These are phyloP conservation scores for Prunella himalayana DNA, from an alignment of 2,113 vertebrate species.

Conservation along the genomic window DNA sequence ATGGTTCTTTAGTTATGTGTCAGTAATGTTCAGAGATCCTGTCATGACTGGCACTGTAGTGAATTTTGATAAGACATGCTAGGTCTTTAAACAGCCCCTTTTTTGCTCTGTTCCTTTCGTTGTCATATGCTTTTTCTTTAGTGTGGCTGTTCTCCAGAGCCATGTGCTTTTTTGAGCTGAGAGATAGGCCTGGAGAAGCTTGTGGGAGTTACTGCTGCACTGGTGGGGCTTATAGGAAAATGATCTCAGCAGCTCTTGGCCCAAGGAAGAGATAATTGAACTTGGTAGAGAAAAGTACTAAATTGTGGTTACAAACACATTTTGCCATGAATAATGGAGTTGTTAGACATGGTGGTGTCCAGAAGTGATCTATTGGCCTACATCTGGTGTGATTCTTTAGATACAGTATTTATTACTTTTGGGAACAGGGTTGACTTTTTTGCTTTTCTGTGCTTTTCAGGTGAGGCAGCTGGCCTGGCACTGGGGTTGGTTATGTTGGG, in stretches of 20 bases:
- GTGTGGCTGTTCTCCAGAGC: background rate
- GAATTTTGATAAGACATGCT: background rate
- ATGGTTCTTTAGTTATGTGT: background rate
- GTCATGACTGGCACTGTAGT: background rate
- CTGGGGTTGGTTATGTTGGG: constrained; percentile 96
- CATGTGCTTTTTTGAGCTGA: background rate
- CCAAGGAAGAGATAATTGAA: background rate
- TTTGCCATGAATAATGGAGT: background rate
- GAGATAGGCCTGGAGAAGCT: background rate
- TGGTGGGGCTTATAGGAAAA: background rate
- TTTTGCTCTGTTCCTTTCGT: background rate
- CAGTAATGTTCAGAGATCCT: background rate
- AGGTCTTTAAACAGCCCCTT: background rate
- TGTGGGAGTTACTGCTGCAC: background rate
- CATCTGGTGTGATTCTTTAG: background rate
- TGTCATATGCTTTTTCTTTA: background rate
- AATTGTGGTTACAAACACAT: background rate
- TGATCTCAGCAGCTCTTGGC: background rate
- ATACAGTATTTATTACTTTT: background rate
- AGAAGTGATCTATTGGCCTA: background rate
- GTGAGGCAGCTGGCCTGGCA: constrained; percentile 94
- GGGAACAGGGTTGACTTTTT: background rate
- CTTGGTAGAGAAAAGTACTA: background rate
- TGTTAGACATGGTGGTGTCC: background rate
- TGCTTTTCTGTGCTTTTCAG: constrained; percentile 59